Base-by-base conservation (phyloP, 2,113 vertebrate genomes). In the Aplodontia rufa region DNA sequence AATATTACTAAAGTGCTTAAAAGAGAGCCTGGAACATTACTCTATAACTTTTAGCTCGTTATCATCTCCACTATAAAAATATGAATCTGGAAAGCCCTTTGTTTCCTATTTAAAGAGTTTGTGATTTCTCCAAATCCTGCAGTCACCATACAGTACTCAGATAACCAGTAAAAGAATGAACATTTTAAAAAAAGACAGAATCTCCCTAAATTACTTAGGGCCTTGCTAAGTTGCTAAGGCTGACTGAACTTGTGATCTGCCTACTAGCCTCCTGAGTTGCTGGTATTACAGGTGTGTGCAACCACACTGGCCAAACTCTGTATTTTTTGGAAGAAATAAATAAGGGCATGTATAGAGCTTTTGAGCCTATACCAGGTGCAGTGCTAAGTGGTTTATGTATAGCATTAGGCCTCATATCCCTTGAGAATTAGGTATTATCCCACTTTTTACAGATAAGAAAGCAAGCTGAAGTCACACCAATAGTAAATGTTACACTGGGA, bases 371-470 rank as follows among this genome's bases (percentile, higher is more conserved):
- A 35, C 24, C 28, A 58, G 37, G 5, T 16, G 9, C 37, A 20
- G 10, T 83, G 42, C 45, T 45, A 62, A 40, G 35, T 40, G 28
- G 74, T 91, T 88, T 58, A 91, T 35, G 79, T 19, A 49, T 2
- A 64, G 19, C 37, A 91, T 68, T 86, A 49, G 93, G 83, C 30
- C 17, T 93, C 86, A 83, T 0, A 45, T 17, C 37, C 53, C 69
- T 75, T 91, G 53, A 96, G 82, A 85, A 87, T 47, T 24, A 69
- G 35, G 62, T 55, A 68, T 76, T 71, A 91, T 12, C 22, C 28
- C 74, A 37, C 28, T 47, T 87, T 90, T 51, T 37, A 92, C 75
- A 91, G 74, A 68, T 92, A 49, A 93, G 37, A 86, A 78, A 93
- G 78, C 47, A 82, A 17, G 49, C 5, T 42, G 60, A 35, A 19